Evolutionary conservation across 35 echinoderm and acorn worm genomes (phyloP), one percentile per base, ranked within the genome.

Genomic region (Holothuria glaberrima): DNA sequence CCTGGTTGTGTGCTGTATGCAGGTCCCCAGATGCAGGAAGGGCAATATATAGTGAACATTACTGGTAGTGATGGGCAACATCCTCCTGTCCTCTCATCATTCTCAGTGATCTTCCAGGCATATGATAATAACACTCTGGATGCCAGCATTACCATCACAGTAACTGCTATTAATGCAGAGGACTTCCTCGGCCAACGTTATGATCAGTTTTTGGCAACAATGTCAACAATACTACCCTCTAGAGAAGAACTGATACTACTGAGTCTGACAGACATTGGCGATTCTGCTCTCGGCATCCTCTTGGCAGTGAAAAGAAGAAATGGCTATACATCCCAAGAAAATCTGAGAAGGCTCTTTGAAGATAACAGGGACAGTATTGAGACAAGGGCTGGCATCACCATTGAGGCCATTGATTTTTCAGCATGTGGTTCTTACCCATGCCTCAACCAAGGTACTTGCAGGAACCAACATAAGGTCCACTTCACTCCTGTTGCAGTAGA

Each of bases 31-130:
- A 65, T 86, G 21, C 69, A 78, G 14, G 96, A 92, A 57, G 87
- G 86, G 4, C 81, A 90, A 33, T 90, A 93, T 7, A 73, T 36
- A 3, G 31, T 98, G 22, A 84, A 87, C 17, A 69, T 98, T 9
- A 81, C 57, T 48, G 96, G 96, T 10, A 88, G 88, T 90, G 96
- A 98, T 79, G 93, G 96, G 5, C 50, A 65, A 56, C 96, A 98
- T 88, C 50, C 87, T 48, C 69, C 33, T 27, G 93, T 99, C 2
- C 28, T 71, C 4, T 99, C 97, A 17, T 59, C 77, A 3, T 99
- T 99, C 78, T 33, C 28, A 25, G 91, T 99, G 18, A 33, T 61
- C 30, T 99, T 90, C 80, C 86, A 93, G 63, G 46, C 91, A 22
- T 99, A 95, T 48, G 89, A 75, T 28, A 93, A 93, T 68, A 71